Conservation (phyloP, 2,888 invertebrate species). For the Ormyrus thymus region DNA sequence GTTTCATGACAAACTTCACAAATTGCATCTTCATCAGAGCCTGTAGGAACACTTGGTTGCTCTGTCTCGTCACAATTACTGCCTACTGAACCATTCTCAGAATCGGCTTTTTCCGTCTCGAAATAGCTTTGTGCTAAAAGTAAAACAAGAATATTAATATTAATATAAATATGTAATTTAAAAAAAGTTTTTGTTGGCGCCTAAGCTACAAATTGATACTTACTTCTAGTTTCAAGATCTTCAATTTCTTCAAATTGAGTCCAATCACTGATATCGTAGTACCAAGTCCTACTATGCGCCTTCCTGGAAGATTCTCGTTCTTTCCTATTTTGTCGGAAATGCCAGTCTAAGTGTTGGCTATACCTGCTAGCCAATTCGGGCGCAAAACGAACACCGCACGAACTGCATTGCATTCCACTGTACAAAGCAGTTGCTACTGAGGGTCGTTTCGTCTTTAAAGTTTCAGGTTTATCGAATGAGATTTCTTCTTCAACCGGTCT, state of each 20-base stretch:
- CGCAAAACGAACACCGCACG: conserved; percentile 95
- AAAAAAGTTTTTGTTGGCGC: neutral
- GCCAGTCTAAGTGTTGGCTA: conserved; percentile 98
- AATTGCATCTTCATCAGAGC: conserved; percentile 27
- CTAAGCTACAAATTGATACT: conserved; percentile 76
- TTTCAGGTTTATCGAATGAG: conserved; percentile 82
- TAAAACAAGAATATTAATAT: neutral
- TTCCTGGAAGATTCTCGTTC: conserved; percentile 90
- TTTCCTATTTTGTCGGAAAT: conserved; percentile 94
- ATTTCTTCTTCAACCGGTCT: conserved; percentile 70
- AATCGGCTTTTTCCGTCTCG: conserved; percentile 82
- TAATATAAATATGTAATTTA: conserved; percentile 2
- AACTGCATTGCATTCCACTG: conserved; percentile 95
- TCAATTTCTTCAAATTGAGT: conserved; percentile 95
- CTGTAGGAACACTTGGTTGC: conserved; percentile 57
- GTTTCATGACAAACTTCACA: conserved; percentile 54
- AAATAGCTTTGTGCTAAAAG: conserved; percentile 89
- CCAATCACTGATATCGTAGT: conserved; percentile 93
- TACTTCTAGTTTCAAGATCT: conserved; percentile 91
- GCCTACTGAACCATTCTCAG: conserved; percentile 77
- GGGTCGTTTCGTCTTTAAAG: conserved; percentile 85
- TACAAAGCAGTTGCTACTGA: conserved; percentile 84
- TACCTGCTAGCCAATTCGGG: conserved; percentile 92
- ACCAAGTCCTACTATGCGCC: conserved; percentile 91
- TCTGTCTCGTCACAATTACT: conserved; percentile 79